Evolutionary conservation across 2,113 vertebrate genomes (phyloP).

Genomic region (Gallinago paraguaiae): DNA sequence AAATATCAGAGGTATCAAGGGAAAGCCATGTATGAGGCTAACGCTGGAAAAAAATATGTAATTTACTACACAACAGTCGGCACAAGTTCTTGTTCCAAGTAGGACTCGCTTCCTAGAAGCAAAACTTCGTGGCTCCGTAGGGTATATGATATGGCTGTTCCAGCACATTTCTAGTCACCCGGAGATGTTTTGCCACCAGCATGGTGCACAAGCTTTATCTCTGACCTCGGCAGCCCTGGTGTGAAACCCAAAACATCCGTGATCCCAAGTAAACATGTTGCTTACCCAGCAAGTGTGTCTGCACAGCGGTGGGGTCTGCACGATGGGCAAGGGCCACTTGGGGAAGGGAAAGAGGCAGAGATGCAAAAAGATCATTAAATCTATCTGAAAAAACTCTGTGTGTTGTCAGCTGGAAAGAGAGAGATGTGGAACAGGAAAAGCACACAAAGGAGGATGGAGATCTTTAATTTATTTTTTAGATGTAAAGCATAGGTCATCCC

Average conservation of each 20-base stretch:
- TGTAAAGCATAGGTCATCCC: not conserved
- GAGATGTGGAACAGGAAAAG: not conserved
- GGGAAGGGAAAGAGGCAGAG: not conserved
- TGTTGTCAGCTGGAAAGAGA: not conserved
- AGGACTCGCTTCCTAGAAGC: not conserved
- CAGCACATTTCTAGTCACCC: not conserved
- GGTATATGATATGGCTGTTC: not conserved
- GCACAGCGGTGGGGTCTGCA: not conserved
- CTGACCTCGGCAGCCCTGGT: not conserved
- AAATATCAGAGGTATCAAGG: not conserved
- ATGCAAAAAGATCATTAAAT: not conserved
- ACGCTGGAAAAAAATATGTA: not conserved
- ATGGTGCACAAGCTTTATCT: not conserved
- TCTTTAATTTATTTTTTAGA: not conserved
- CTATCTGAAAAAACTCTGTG: not conserved
- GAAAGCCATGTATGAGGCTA: not conserved
- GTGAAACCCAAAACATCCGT: not conserved
- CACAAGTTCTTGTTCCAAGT: not conserved
- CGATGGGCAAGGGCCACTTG: not conserved
- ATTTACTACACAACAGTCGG: not conserved
- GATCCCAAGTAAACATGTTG: not conserved
- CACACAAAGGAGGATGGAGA: not conserved
- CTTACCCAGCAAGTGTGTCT: not conserved
- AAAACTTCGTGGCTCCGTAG: not conserved
- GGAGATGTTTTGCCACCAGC: constrained; percentile 22